phyloP scores from a whole-genome alignment of 2,113 vertebrate species.

The Riparia riparia region DNA sequence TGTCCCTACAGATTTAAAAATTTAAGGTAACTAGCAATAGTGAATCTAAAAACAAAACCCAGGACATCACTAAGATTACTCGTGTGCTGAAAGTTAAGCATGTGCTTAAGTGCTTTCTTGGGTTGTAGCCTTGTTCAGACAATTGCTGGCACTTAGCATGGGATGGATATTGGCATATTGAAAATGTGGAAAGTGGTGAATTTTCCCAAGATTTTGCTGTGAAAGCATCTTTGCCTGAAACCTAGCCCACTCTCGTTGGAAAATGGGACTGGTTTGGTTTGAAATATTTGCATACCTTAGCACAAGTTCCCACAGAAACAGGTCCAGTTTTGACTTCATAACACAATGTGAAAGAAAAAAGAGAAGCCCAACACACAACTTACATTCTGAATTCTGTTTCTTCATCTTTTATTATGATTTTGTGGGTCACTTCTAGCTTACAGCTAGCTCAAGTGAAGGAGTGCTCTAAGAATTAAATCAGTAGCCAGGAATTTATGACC shows the following conservation, averaged over 20 bases:
- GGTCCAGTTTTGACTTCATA: conserved; percentile 44
- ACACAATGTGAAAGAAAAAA: background rate
- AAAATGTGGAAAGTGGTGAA: conserved; percentile 39
- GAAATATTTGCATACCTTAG: conserved; percentile 68
- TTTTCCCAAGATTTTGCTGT: conserved; percentile 68
- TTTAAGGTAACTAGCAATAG: background rate
- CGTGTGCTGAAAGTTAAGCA: conserved; percentile 46
- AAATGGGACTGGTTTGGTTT: conserved; percentile 61
- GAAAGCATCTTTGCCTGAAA: conserved; percentile 67
- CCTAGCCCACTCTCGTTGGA: conserved; percentile 44
- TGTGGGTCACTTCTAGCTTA: background rate
- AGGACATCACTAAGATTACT: background rate
- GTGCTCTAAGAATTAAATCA: background rate
- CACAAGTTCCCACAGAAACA: conserved; percentile 63
- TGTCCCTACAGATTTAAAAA: background rate
- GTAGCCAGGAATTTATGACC: background rate
- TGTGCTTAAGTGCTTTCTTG: conserved; percentile 39
- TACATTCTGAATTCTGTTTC: background rate
- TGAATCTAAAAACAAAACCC: background rate
- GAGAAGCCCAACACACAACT: background rate
- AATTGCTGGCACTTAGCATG: conserved; percentile 2
- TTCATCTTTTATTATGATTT: background rate
- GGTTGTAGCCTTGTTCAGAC: conserved; percentile 9
- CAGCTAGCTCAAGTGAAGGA: background rate
- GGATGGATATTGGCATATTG: conserved; percentile 49